phyloP scores from a whole-genome alignment of 2,888 invertebrate species.

The Terebella lapidaria region DNA sequence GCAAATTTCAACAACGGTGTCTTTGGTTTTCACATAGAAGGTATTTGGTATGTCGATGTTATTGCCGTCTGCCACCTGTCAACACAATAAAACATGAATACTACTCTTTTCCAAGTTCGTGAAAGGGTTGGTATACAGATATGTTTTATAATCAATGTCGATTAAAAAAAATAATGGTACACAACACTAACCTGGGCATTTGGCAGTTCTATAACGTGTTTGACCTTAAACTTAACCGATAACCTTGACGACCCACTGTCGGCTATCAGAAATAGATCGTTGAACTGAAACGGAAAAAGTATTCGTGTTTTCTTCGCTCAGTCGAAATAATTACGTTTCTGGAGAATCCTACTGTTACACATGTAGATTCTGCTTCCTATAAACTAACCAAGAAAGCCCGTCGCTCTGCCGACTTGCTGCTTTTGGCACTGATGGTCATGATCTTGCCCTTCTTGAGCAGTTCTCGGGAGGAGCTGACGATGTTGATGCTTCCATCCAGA shows the following conservation, averaged over 20 bases:
- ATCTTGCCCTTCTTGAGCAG: conserved; percentile 5
- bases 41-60: conserved; percentile 7
- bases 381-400: conserved; percentile 1
- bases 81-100: not conserved
- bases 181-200: conserved; percentile 8
- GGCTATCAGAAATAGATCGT: conserved; percentile 4
- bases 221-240: conserved; percentile 1
- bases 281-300: conserved; percentile 5
- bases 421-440: conserved; percentile 2
- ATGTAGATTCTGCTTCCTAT: too few species aligned
- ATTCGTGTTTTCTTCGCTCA: too few species aligned
- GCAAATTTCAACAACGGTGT: conserved; percentile 2
- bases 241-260: not conserved
- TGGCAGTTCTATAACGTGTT: not conserved
- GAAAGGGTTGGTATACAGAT: too few species aligned
- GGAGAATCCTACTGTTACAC: too few species aligned
- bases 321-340: too few species aligned
- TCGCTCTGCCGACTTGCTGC: not conserved
- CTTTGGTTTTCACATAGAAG: conserved; percentile 5
- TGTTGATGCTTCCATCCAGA: not conserved
- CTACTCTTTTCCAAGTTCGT: not conserved
- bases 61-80: conserved; percentile 3
- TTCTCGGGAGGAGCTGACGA: not conserved
- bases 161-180: too few species aligned
- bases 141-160: too few species aligned